phyloP scores from a whole-genome alignment of 2,888 invertebrate species.

The Nemoura dubitans region DNA sequence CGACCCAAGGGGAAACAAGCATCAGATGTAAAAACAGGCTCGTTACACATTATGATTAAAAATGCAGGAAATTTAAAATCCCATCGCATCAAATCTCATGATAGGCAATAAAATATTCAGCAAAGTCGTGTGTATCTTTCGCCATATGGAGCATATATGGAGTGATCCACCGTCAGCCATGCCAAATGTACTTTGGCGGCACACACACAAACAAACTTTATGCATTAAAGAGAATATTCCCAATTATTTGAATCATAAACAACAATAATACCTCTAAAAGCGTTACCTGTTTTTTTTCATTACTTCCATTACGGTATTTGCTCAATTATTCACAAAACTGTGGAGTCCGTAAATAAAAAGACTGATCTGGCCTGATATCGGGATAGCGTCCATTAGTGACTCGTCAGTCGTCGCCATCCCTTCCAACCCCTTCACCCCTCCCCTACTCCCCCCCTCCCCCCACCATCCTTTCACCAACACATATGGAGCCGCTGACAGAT shows the following conservation, averaged over 20 bases:
- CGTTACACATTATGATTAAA: background rate
- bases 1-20: background rate
- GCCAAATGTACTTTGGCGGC: background rate
- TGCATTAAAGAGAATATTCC: background rate
- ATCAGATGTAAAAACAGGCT: background rate
- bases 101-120: background rate
- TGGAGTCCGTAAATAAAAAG: background rate
- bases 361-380: background rate
- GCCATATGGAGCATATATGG: background rate
- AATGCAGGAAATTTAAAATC: background rate
- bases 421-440: background rate
- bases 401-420: background rate
- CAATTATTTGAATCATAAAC: constrained; percentile 7
- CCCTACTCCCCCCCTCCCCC: background rate
- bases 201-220: background rate
- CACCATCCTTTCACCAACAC: background rate
- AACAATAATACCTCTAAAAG: background rate
- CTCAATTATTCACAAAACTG: constrained; percentile 19
- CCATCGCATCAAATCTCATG: background rate
- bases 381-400: constrained; percentile 13
- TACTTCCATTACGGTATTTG: constrained; percentile 19
- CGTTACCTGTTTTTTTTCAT: background rate
- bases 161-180: background rate
- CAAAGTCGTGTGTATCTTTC: background rate
- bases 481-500: background rate